Evolutionary conservation across 2,113 vertebrate genomes (phyloP).

Genomic region (Neogobius melanostomus): DNA sequence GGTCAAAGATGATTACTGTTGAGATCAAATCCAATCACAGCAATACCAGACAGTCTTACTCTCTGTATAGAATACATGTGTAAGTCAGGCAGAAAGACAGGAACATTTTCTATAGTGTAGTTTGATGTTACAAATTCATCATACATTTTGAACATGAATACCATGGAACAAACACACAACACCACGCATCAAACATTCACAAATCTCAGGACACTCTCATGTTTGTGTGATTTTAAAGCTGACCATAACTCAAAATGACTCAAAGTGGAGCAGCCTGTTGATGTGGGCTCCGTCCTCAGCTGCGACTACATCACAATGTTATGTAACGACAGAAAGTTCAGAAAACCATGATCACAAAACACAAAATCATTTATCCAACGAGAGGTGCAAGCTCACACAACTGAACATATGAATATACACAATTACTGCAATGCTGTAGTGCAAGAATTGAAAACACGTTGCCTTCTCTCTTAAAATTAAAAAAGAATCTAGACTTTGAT

Average conservation of each 20-base stretch:
- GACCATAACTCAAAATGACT: conserved; percentile 36
- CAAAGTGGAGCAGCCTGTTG: conserved; percentile 44
- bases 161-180: neutral
- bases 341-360: conserved; percentile 17
- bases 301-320: conserved; percentile 35
- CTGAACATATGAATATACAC: neutral
- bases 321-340: conserved; percentile 36
- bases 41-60: too few relatives aligned
- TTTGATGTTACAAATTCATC: neutral
- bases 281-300: conserved; percentile 30
- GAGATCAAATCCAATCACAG: too few relatives aligned
- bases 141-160: neutral
- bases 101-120: neutral
- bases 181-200: neutral
- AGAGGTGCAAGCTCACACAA: neutral
- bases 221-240: conserved; percentile 19
- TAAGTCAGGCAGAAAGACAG: too few relatives aligned
- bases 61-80: too few relatives aligned
- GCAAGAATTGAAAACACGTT: neutral
- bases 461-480: too few relatives aligned
- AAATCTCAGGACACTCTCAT: neutral
- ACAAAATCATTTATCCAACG: conserved; percentile 5
- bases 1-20: too few relatives aligned
- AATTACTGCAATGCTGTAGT: neutral
- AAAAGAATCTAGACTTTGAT: too few relatives aligned